Conservation (phyloP, 2,888 invertebrate species). For the Blomia tropicalis region DNA sequence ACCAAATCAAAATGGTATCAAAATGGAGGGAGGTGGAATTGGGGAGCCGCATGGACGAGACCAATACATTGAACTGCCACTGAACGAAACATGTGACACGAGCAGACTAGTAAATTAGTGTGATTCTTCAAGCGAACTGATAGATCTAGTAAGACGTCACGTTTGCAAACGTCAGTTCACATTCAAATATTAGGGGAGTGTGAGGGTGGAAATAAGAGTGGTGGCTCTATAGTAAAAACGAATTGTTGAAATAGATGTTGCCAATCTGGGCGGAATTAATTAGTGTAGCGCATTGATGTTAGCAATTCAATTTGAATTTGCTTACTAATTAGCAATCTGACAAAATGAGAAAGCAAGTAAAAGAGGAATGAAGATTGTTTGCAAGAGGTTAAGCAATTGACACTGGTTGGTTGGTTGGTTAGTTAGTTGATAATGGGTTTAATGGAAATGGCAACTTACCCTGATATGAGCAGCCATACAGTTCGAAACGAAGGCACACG, state of each 20-base stretch:
- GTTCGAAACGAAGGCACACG: slow-evolving; percentile 76
- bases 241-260: not conserved
- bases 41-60: not conserved
- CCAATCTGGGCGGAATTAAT: slow-evolving; percentile 12
- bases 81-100: not conserved
- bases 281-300: not conserved
- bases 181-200: too few species aligned
- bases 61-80: not conserved
- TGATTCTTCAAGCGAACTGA: too few species aligned
- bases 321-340: not conserved
- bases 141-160: too few species aligned
- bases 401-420: too few species aligned
- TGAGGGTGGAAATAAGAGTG: too few species aligned
- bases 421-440: too few species aligned
- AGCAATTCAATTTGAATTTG: slow-evolving; percentile 11
- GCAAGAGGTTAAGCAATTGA: too few species aligned
- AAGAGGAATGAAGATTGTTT: too few species aligned
- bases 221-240: too few species aligned
- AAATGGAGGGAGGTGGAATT: not conserved
- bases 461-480: slow-evolving; percentile 71
- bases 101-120: not conserved
- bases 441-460: slow-evolving; percentile 51
- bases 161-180: too few species aligned
- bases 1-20: too few species aligned
- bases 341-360: too few species aligned